These are phyloP conservation scores for Notoglanidium macrostoma DNA, from an alignment of 2,797 vertebrate species.

Conservation along the genomic window DNA sequence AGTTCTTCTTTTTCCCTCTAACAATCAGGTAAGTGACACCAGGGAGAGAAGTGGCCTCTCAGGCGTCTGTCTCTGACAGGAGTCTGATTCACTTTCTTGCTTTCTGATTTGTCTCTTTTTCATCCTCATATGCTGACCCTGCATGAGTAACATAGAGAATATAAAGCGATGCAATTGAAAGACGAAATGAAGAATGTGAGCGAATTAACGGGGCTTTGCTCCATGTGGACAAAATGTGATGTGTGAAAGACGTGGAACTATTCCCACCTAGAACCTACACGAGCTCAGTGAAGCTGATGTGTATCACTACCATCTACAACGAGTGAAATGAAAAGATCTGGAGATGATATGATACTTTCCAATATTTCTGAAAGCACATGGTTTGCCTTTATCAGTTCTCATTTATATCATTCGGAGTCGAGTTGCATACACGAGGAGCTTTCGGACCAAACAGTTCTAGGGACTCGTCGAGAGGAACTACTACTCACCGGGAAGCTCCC, in stretches of 20 bases:
- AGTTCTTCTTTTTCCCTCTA: conserved; percentile 35
- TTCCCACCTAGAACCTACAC: background rate
- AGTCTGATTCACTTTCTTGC: conserved; percentile 37
- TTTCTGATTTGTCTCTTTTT: background rate
- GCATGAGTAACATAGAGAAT: background rate
- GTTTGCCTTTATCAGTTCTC: background rate
- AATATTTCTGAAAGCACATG: background rate
- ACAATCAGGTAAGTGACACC: conserved; percentile 48
- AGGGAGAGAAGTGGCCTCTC: conserved; percentile 47
- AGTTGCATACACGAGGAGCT: background rate
- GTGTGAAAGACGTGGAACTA: background rate
- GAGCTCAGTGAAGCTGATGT: background rate
- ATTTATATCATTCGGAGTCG: background rate
- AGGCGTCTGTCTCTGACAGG: conserved; percentile 41
- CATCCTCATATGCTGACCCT: conserved; percentile 12
- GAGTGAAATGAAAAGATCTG: background rate
- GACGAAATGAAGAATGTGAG: background rate
- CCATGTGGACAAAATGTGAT: background rate
- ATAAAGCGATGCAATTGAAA: background rate
- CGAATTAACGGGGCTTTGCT: background rate
- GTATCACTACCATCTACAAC: background rate
- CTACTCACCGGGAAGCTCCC: too few relatives aligned
- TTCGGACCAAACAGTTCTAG: too few relatives aligned
- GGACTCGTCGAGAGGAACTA: too few relatives aligned
- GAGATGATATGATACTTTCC: background rate